A percentile compares a stretch with the other conserved stretches of the same genome.
phyloP scores from a whole-genome alignment of 1,140 invertebrate genomes.

The Apis florea region DNA sequence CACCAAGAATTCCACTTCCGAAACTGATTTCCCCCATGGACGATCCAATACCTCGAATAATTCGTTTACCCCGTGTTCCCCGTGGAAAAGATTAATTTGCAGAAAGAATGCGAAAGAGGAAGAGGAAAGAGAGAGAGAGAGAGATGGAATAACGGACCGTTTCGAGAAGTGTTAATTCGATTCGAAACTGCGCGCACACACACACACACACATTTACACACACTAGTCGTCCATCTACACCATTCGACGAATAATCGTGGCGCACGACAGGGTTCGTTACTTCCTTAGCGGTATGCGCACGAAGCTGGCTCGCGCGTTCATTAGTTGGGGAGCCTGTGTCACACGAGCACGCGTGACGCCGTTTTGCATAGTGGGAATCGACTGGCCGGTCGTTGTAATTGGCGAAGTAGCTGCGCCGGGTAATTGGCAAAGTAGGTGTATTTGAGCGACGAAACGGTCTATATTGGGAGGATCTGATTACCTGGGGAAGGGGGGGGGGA shows the following conservation, averaged over 20 bases:
- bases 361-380: slow-evolving; percentile 37
- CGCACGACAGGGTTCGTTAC: slow-evolving; percentile 31
- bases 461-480: slow-evolving; percentile 40
- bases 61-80: too few relatives aligned
- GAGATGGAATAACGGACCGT: too few relatives aligned
- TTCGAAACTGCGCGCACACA: too few relatives aligned
- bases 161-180: too few relatives aligned
- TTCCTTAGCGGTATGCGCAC: slow-evolving; percentile 28
- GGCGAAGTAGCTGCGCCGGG: slow-evolving; percentile 30
- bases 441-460: slow-evolving; percentile 44
- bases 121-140: too few relatives aligned
- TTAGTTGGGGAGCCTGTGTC: slow-evolving; percentile 23
- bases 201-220: too few relatives aligned
- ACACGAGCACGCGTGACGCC: slow-evolving; percentile 36
- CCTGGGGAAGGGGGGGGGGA: too few relatives aligned
- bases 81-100: too few relatives aligned
- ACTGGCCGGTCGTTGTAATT: slow-evolving; percentile 38
- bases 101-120: too few relatives aligned
- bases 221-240: background rate
- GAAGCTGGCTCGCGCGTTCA: slow-evolving; percentile 34
- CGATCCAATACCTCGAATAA: background rate
- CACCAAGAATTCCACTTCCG: background rate
- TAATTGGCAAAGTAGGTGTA: slow-evolving; percentile 50
- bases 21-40: too few relatives aligned
- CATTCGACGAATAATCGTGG: slow-evolving; percentile 30